phyloP scores from a whole-genome alignment of 2,113 vertebrate genomes.

The Phoenicopterus ruber region DNA sequence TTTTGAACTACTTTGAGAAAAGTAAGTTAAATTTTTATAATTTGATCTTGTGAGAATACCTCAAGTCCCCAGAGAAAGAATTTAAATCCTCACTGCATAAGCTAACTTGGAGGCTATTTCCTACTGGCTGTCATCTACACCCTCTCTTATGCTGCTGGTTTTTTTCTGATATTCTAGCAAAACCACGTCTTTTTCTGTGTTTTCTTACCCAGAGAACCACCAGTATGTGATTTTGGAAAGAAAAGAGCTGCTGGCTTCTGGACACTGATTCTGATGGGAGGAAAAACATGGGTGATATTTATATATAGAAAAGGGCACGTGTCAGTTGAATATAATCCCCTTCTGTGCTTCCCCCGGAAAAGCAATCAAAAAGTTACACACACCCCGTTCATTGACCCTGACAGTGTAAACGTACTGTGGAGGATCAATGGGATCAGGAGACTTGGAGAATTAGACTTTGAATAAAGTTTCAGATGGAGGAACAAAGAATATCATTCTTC shows the following conservation, averaged over 20 bases:
- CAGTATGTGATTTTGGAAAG: slow-evolving; percentile 91
- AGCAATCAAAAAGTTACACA: neutral
- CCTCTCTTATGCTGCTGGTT: neutral
- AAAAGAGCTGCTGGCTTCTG: slow-evolving; percentile 85
- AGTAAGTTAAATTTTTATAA: neutral
- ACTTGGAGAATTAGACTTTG: neutral
- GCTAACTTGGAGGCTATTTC: neutral
- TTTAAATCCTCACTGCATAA: neutral
- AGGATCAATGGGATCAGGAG: neutral
- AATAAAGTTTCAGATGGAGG: neutral
- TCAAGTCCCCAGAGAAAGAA: neutral
- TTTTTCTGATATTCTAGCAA: neutral
- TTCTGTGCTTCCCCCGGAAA: neutral
- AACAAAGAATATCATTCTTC: neutral
- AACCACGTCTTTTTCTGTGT: neutral
- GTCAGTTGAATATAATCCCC: neutral
- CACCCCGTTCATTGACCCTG: neutral
- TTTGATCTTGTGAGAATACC: neutral
- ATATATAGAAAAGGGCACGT: neutral
- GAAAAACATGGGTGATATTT: slow-evolving; percentile 39
- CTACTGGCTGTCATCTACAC: neutral
- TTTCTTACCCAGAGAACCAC: slow-evolving; percentile 92
- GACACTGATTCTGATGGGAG: slow-evolving; percentile 86
- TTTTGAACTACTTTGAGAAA: neutral
- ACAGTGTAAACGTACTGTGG: neutral